Conservation (phyloP, 2,797 vertebrate genomes). For the Chelon auratus region DNA sequence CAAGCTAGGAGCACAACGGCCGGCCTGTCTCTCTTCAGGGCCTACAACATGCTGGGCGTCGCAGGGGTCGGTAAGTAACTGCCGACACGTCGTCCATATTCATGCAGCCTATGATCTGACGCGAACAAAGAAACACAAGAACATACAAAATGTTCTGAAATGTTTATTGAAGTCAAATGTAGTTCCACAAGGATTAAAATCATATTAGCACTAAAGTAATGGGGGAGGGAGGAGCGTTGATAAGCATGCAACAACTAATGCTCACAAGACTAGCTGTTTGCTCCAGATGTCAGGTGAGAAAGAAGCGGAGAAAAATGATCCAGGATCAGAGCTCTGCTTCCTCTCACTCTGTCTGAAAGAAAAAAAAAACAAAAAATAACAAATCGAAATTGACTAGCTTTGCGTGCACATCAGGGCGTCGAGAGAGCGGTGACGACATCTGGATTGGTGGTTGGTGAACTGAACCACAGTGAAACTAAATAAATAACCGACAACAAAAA, state of each 20-base stretch:
- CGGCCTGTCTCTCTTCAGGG: too few relatives aligned
- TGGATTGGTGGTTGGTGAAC: constrained; percentile 52
- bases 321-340: constrained; percentile 2
- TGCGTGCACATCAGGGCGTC: constrained; percentile 65
- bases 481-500: constrained; percentile 78
- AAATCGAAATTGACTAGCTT: constrained; percentile 37
- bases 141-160: constrained; percentile 71
- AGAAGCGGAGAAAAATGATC: constrained; percentile 33
- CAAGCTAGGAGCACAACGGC: too few relatives aligned
- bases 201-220: constrained; percentile 77
- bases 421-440: constrained; percentile 42
- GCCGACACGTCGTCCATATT: too few relatives aligned
- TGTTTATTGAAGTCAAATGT: constrained; percentile 84
- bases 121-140: constrained; percentile 16
- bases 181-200: constrained; percentile 70
- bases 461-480: constrained; percentile 75
- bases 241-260: constrained; percentile 85
- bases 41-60: too few relatives aligned
- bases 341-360: background rate
- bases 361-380: too few relatives aligned
- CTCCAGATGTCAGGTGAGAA: constrained; percentile 39
- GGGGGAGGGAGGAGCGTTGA: constrained; percentile 46
- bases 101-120: background rate
- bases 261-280: constrained; percentile 73
- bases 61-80: too few relatives aligned